These are phyloP conservation scores for Drosophila varians DNA, from an alignment of 1,140 invertebrate species.

Conservation along the genomic window DNA sequence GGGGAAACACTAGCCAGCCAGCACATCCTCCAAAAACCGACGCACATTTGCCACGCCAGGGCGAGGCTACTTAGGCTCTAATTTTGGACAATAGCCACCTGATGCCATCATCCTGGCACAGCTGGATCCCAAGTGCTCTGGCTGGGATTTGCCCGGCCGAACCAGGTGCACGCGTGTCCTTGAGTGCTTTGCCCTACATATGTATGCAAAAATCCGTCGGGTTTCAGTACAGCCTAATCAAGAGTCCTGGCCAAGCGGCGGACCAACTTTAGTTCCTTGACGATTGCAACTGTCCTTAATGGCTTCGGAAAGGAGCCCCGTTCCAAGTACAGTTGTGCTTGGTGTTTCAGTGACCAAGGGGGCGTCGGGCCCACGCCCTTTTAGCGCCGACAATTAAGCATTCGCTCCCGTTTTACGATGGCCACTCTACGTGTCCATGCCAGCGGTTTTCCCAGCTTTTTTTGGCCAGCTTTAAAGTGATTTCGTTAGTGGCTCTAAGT, in stretches of 20 bases:
- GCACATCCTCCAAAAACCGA: neutral
- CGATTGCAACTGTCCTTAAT: neutral
- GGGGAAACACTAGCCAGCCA: constrained; percentile 26
- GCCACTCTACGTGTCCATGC: constrained; percentile 40
- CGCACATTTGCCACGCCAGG: constrained; percentile 3
- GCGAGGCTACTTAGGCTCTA: constrained; percentile 48
- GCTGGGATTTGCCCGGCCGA: constrained; percentile 34
- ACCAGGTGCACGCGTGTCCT: constrained; percentile 31
- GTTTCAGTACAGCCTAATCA: neutral
- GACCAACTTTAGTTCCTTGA: neutral
- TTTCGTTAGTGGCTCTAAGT: constrained; percentile 13
- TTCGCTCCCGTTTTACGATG: constrained; percentile 37
- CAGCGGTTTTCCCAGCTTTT: constrained; percentile 1
- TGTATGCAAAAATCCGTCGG: neutral
- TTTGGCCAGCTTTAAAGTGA: constrained; percentile 29
- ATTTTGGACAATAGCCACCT: constrained; percentile 30
- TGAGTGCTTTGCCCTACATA: neutral
- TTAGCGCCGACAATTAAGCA: constrained; percentile 18
- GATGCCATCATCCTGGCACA: constrained; percentile 22
- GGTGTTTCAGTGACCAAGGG: neutral
- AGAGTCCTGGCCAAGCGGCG: no score
- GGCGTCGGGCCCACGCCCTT: neutral
- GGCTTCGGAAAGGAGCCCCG: constrained; percentile 1
- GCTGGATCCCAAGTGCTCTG: constrained; percentile 29
- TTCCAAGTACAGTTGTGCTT: constrained; percentile 27